Evolutionary conservation across 2,888 invertebrate species (phyloP).

Genomic region (Phalera bucephala): DNA sequence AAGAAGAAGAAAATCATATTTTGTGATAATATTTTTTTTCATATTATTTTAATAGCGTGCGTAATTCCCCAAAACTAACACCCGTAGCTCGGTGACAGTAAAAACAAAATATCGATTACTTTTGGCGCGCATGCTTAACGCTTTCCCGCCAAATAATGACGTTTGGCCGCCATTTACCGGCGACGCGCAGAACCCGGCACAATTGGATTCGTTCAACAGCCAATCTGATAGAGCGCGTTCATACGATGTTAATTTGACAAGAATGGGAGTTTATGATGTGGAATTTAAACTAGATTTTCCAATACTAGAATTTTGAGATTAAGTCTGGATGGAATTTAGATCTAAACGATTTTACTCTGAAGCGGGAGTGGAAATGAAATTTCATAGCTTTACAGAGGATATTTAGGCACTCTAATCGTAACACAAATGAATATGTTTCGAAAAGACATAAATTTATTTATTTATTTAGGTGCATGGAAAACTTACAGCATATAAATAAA

Average conservation of each 20-base stretch:
- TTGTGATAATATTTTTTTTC: too few species aligned
- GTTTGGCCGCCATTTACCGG: conserved; percentile 32
- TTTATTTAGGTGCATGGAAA: too few species aligned
- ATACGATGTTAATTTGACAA: conserved; percentile 34
- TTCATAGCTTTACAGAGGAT: too few species aligned
- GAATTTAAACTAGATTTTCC: conserved; percentile 16
- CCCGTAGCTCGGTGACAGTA: too few species aligned
- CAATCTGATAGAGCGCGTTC: conserved; percentile 32
- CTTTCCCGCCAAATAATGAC: conserved; percentile 71
- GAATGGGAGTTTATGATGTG: conserved; percentile 23
- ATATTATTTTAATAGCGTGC: too few species aligned
- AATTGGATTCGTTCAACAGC: conserved; percentile 28
- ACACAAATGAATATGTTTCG: too few species aligned
- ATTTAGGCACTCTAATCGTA: too few species aligned
- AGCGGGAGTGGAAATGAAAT: too few species aligned
- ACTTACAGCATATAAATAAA: too few species aligned
- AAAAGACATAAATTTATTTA: too few species aligned
- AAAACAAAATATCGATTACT: conserved; percentile 61
- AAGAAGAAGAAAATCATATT: too few species aligned
- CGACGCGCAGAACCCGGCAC: conserved; percentile 1
- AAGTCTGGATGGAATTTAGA: conserved; percentile 8
- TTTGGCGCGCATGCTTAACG: conserved; percentile 53
- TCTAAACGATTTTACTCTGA: background rate
- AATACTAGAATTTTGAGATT: conserved; percentile 11
- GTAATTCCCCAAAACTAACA: too few species aligned